These are phyloP conservation scores for Nipponia nippon DNA, from an alignment of 2,113 vertebrate species.

Conservation along the genomic window DNA sequence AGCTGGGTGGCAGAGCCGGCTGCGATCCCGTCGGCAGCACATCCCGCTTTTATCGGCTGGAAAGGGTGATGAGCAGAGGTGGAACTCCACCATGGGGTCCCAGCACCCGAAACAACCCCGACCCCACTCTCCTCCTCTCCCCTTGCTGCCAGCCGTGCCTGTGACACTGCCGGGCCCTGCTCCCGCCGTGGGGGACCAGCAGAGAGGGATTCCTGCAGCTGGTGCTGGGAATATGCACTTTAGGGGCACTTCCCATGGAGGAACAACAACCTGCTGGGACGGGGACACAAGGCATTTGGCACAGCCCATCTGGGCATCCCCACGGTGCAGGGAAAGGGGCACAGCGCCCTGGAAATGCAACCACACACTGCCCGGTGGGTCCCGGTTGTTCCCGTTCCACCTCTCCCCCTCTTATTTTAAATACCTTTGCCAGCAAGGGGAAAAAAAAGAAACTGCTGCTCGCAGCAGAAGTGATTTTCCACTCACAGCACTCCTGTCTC, in stretches of 20 bases:
- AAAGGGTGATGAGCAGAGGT: rapidly evolving
- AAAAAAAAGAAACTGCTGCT: conserved; percentile 8
- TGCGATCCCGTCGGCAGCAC: rapidly evolving
- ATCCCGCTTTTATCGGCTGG: rapidly evolving
- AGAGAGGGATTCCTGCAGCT: not conserved
- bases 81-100: rapidly evolving
- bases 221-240: not conserved
- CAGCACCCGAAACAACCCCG: rapidly evolving
- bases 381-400: not conserved
- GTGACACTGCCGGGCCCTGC: not conserved
- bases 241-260: not conserved
- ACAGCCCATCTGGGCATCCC: rapidly evolving
- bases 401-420: not conserved
- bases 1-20: not conserved
- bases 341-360: not conserved
- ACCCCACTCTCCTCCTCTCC: not conserved
- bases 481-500: not conserved
- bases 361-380: not conserved
- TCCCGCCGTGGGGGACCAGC: rapidly evolving
- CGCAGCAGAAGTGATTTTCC: conserved; percentile 49
- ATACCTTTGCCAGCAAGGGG: not conserved
- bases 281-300: rapidly evolving
- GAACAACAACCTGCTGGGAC: not conserved
- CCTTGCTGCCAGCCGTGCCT: not conserved
- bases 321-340: not conserved